Percentiles rank a stretch among this genome's conserved stretches.
phyloP scores from a whole-genome alignment of 2,797 vertebrate species.

The Enteromius mattozi region DNA sequence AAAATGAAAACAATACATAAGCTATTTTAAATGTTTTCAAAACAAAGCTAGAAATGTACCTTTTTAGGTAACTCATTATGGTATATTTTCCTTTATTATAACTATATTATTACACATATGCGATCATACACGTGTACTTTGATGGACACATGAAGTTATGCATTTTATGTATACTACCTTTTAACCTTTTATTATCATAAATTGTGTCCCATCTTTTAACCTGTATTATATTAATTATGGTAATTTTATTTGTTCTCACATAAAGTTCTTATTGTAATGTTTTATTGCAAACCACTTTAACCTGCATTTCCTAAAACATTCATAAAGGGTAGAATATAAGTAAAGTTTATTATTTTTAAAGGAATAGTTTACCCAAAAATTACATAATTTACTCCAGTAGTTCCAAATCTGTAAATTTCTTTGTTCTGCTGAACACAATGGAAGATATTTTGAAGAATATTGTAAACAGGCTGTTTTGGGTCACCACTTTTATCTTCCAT shows the following conservation, averaged over 20 bases:
- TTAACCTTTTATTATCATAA: neutral
- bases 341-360: neutral
- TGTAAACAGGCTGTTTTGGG: too few relatives aligned
- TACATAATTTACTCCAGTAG: too few relatives aligned
- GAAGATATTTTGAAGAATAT: too few relatives aligned
- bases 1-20: neutral
- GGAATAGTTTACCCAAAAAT: too few relatives aligned
- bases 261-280: neutral
- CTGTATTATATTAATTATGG: neutral
- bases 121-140: too few relatives aligned
- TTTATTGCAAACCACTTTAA: neutral
- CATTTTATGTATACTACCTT: neutral
- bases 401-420: too few relatives aligned
- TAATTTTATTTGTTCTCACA: neutral
- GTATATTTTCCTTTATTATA: neutral
- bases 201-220: neutral
- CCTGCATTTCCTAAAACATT: neutral
- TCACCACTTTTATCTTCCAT: too few relatives aligned
- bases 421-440: too few relatives aligned
- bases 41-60: neutral
- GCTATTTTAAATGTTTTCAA: neutral
- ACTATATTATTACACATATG: too few relatives aligned
- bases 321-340: neutral
- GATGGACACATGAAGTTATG: neutral
- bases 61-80: neutral